A percentile compares a stretch with the other conserved stretches of the same genome.
Conservation (phyloP, 2,113 vertebrate genomes). For the Dipodomys merriami region DNA sequence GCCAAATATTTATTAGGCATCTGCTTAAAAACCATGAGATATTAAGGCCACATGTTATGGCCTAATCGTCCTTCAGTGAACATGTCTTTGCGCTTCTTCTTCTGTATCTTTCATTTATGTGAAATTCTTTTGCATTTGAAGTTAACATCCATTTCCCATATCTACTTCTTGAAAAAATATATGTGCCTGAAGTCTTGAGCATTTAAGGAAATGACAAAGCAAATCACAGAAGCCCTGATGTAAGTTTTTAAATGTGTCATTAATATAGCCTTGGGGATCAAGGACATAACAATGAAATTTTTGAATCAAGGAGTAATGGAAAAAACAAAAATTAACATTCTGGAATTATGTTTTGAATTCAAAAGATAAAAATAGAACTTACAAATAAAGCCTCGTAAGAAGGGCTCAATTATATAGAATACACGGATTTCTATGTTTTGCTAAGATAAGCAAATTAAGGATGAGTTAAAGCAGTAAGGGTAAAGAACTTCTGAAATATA, state of each 20-base stretch:
- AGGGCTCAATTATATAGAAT: neutral
- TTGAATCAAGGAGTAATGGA: neutral
- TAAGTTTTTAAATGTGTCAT: neutral
- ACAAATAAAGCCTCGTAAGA: neutral
- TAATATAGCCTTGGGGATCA: neutral
- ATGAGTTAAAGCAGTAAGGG: neutral
- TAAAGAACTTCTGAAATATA: neutral
- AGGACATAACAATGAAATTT: neutral
- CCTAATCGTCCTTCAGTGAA: neutral
- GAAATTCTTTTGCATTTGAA: neutral
- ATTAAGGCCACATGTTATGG: neutral
- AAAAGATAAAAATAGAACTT: neutral
- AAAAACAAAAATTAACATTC: neutral
- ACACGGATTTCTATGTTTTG: neutral
- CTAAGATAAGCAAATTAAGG: neutral
- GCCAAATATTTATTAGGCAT: constrained; percentile 41
- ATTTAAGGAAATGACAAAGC: neutral
- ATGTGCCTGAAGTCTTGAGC: rapidly evolving
- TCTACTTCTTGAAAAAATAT: neutral
- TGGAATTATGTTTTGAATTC: neutral
- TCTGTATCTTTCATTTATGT: neutral
- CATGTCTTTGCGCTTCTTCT: too few species aligned
- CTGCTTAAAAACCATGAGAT: neutral
- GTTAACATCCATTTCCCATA: neutral
- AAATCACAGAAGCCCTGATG: neutral